These are phyloP conservation scores for Lasioglossum vierecki DNA, from an alignment of 2,888 invertebrate species.

Conservation along the genomic window DNA sequence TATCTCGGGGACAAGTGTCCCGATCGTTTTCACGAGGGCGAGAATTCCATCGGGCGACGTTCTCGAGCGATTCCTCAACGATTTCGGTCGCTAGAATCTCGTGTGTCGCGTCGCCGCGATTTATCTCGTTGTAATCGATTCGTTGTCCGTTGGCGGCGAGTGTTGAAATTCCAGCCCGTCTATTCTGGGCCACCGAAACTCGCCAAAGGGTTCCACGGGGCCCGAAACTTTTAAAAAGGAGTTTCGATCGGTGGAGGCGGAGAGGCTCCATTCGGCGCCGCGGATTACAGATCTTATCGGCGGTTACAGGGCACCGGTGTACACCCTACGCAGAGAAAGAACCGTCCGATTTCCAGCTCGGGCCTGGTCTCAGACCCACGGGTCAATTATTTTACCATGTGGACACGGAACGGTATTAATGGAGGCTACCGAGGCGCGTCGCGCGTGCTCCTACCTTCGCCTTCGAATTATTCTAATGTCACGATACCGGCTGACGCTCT, in stretches of 20 bases:
- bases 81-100: slow-evolving; percentile 36
- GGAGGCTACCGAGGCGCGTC: slow-evolving; percentile 68
- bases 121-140: slow-evolving; percentile 62
- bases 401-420: slow-evolving; percentile 65
- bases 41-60: slow-evolving; percentile 11
- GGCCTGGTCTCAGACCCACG: slow-evolving; percentile 14
- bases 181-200: slow-evolving; percentile 47
- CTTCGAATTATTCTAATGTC: slow-evolving; percentile 73
- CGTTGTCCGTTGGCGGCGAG: slow-evolving; percentile 34
- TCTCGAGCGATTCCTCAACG: background rate
- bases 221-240: slow-evolving; percentile 37
- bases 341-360: slow-evolving; percentile 41
- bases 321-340: slow-evolving; percentile 51
- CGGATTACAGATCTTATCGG: slow-evolving; percentile 72
- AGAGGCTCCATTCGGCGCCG: slow-evolving; percentile 43
- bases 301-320: slow-evolving; percentile 50
- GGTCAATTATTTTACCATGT: slow-evolving; percentile 61
- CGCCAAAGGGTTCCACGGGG: slow-evolving; percentile 32
- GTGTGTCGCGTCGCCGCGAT: slow-evolving; percentile 40
- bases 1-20: slow-evolving; percentile 18
- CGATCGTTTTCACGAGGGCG: slow-evolving; percentile 21
- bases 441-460: slow-evolving; percentile 58
- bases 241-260: slow-evolving; percentile 25
- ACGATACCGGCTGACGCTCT: slow-evolving; percentile 51
- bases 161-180: slow-evolving; percentile 47